Base-by-base conservation (phyloP, 2,888 invertebrate genomes). In the Scaeva pyrastri region DNA sequence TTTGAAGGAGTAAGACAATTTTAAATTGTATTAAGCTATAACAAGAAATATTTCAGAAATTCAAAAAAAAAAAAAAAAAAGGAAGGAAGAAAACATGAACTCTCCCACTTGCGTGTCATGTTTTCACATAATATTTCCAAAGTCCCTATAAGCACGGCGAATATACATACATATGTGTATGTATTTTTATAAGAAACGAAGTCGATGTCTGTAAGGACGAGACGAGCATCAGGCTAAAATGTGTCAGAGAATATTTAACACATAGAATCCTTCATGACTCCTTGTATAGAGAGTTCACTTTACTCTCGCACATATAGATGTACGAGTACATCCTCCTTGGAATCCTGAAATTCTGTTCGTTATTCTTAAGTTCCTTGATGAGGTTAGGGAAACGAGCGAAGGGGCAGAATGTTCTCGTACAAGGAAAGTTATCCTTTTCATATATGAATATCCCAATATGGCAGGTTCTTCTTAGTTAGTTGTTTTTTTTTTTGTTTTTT, bases 1-100 rank as follows among this genome's bases (percentile, higher is more conserved):
- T 64, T 64, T 45, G 31, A 16, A 7, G 45, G 31, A 68, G 23
- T 55, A 43, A 60, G 64, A 43, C 71, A 80, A 85, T 80, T 80
- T 85, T 76, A 85, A 80, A 84, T 84, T 75, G 70, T 75, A 79
- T 84, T 84, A 79, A 84, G 75, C 56, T 84, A 84, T 75, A 79
- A 71, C 71, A 79, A 75, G 62, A 68, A 73, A 77, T 68, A 78
- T 78, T 66, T 41, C 68, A n/a, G 52, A 23, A 68, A 68, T n/a
- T 48, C 19, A 64, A 12, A 26, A 64, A 26, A 45, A 45, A 36
- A 21, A 11, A 23, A 52, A 52, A 21, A n/a, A n/a, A n/a, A n/a
- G n/a, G n/a, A n/a, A n/a, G n/a, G n/a, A n/a, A n/a, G n/a, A n/a
- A n/a, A n/a, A n/a, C n/a, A n/a, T n/a, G n/a, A n/a, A 36, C 2